A percentile compares a stretch with the other conserved stretches of the same genome.
These are phyloP conservation scores for Corythornis madagascariensis DNA, from an alignment of 2,113 vertebrate genomes.

Conservation along the genomic window DNA sequence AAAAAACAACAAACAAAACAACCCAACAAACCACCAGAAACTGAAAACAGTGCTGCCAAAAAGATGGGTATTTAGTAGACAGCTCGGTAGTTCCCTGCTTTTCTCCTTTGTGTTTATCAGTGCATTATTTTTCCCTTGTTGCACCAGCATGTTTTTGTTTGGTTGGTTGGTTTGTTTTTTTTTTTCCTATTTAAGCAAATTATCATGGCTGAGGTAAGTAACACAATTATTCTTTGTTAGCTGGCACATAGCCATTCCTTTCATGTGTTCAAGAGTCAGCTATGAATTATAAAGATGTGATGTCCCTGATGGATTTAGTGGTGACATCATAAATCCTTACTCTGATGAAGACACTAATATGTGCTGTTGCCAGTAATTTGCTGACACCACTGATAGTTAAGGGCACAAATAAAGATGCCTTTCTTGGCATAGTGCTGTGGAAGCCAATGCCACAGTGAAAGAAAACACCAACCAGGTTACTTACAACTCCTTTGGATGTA, in stretches of 20 bases:
- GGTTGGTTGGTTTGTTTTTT: too few relatives aligned
- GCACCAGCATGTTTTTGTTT: not conserved
- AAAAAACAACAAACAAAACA: not conserved
- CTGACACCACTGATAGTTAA: constrained; percentile 44
- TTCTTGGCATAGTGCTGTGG: constrained; percentile 45
- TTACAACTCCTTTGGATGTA: constrained; percentile 20
- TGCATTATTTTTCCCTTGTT: constrained; percentile 1
- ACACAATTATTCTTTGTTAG: constrained; percentile 49
- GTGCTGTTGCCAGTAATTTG: constrained; percentile 43
- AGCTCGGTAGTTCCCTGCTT: not conserved
- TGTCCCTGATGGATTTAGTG: constrained; percentile 26
- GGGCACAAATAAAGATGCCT: constrained; percentile 57
- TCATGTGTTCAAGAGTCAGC: constrained; percentile 45
- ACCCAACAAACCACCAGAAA: not conserved
- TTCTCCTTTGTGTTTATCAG: constrained; percentile 22
- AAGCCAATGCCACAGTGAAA: constrained; percentile 53
- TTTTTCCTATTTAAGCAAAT: constrained; percentile 45
- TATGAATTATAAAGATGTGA: constrained; percentile 51
- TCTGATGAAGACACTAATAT: constrained; percentile 42
- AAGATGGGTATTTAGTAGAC: not conserved
- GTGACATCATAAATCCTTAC: constrained; percentile 65
- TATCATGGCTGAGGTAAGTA: constrained; percentile 28
- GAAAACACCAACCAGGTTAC: constrained; percentile 52
- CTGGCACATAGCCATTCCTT: constrained; percentile 39
- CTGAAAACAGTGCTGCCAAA: not conserved